These are phyloP conservation scores for Nothoprocta perdicaria DNA, from an alignment of 2,113 vertebrate genomes.

Conservation along the genomic window DNA sequence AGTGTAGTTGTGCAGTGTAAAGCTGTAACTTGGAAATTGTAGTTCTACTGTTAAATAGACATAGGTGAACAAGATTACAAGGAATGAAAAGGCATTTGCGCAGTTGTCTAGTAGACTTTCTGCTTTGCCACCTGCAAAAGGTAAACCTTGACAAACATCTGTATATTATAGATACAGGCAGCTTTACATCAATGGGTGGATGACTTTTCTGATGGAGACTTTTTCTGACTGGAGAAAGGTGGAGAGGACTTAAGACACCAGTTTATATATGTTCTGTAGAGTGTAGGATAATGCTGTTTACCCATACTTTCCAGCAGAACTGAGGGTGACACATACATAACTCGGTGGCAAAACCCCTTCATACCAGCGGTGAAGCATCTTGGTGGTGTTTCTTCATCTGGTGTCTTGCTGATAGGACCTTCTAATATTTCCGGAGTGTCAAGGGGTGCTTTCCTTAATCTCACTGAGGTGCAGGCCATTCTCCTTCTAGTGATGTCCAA, in stretches of 20 bases:
- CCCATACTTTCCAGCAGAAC: background rate
- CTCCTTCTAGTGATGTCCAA: background rate
- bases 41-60: constrained; percentile 43
- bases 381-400: background rate
- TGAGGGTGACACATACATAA: background rate
- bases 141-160: background rate
- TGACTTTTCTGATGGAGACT: background rate
- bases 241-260: background rate
- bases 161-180: background rate
- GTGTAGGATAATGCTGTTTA: background rate
- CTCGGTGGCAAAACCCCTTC: background rate
- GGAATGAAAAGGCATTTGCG: constrained; percentile 31
- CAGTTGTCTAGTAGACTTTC: constrained; percentile 60
- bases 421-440: background rate
- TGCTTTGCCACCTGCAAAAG: constrained; percentile 41
- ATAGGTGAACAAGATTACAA: constrained; percentile 64
- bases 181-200: background rate
- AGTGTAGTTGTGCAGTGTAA: constrained; percentile 5
- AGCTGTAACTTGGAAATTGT: constrained; percentile 54
- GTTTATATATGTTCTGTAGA: background rate
- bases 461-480: background rate
- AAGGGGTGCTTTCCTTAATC: background rate
- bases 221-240: background rate
- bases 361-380: background rate
- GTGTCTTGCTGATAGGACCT: background rate